Conservation (phyloP, 2,888 invertebrate species). For the Phaedon cochleariae region DNA sequence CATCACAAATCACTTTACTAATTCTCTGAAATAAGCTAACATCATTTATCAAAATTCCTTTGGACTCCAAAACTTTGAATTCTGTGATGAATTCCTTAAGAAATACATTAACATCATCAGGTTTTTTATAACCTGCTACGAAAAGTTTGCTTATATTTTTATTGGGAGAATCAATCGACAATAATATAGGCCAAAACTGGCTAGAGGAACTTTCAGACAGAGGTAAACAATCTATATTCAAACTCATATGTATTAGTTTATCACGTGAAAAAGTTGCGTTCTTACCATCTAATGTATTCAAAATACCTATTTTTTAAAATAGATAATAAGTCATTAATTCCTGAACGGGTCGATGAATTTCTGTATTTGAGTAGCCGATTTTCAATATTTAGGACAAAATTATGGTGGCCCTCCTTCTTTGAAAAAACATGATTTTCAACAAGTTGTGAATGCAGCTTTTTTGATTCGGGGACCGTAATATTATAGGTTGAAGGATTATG, state of each 20-base stretch:
- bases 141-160: constrained; percentile 12
- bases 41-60: constrained; percentile 13
- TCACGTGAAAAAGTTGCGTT: not conserved
- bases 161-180: constrained; percentile 15
- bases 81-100: constrained; percentile 8
- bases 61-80: constrained; percentile 12
- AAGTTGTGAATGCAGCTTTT: constrained; percentile 7
- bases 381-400: constrained; percentile 12
- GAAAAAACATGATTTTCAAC: constrained; percentile 10
- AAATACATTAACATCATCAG: constrained; percentile 17
- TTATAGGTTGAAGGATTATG: constrained; percentile 10
- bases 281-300: constrained; percentile 8
- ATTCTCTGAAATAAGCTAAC: constrained; percentile 12
- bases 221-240: constrained; percentile 12
- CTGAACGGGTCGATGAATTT: constrained; percentile 5
- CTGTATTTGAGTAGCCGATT: constrained; percentile 12
- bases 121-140: constrained; percentile 7
- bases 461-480: constrained; percentile 10
- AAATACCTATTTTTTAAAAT: constrained; percentile 7
- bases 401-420: constrained; percentile 5
- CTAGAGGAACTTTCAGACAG: constrained; percentile 13
- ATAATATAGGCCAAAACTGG: constrained; percentile 12
- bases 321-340: constrained; percentile 5
- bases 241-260: constrained; percentile 9
- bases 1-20: constrained; percentile 13